phyloP scores from a whole-genome alignment of 2,113 vertebrate species.

The Fregetta grallaria region DNA sequence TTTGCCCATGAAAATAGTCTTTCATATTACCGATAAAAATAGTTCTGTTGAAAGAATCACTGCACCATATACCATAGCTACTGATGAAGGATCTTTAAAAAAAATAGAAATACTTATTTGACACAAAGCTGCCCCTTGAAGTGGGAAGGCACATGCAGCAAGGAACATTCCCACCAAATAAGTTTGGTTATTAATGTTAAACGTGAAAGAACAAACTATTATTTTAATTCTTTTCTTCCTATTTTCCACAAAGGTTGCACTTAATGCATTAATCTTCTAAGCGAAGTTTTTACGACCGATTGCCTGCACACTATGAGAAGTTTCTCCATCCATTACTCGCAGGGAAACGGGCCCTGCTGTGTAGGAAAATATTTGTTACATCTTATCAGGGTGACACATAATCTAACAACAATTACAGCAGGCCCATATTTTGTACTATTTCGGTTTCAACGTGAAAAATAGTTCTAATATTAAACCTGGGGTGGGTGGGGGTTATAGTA shows the following conservation, averaged over 20 bases:
- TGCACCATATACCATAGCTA: not conserved
- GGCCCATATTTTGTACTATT: conserved; percentile 80
- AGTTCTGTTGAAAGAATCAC: conserved; percentile 39
- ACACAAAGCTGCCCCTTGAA: not conserved
- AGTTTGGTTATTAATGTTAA: conserved; percentile 52
- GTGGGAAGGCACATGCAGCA: not conserved
- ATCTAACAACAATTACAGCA: conserved; percentile 86
- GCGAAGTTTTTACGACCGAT: conserved; percentile 80
- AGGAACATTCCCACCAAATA: not conserved
- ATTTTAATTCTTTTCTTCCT: conserved; percentile 70
- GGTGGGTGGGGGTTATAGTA: conserved; percentile 51
- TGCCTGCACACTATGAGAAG: conserved; percentile 75
- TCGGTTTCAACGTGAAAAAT: conserved; percentile 75
- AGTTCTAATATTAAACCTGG: conserved; percentile 72
- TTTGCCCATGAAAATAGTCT: conserved; percentile 48
- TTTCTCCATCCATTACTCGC: conserved; percentile 81
- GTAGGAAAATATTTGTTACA: conserved; percentile 83
- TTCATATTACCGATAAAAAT: conserved; percentile 58
- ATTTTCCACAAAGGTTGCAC: conserved; percentile 65
- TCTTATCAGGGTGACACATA: conserved; percentile 86
- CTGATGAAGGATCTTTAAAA: not conserved
- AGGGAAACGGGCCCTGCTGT: conserved; percentile 70
- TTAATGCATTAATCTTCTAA: conserved; percentile 78
- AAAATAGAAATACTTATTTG: not conserved
- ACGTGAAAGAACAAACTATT: conserved; percentile 12